Base-by-base conservation (phyloP, 2,797 vertebrate species). In the Etheostoma nigrum region DNA sequence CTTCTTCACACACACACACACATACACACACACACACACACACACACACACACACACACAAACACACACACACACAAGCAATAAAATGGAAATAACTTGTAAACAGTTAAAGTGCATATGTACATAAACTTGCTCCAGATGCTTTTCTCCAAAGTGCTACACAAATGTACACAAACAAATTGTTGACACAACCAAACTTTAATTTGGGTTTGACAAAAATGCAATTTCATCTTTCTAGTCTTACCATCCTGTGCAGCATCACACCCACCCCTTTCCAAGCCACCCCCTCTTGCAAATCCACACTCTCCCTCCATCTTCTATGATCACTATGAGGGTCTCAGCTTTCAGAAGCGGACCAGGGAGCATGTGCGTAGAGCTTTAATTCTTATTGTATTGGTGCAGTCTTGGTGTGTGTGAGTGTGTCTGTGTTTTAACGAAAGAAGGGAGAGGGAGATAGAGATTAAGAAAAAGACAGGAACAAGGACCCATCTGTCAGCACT, bases 401-500 rank as follows among this genome's bases (percentile, higher is more conserved):
- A 91, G 91, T 93, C 91, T 94, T 89, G 83, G 91, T 93, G 92
- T 93, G 93, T 89, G 93, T 83, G 88, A 86, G 92, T 92, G 94
- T 91, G 89, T 91, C 87, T 90, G 88, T 91, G 93, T 93, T 93
- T 94, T 88, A 91, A 92, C 86, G 72, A 91, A 88, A 84, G 93
- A 93, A 40, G 88, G 86, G 91, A 91, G 91, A 90, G 80, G 83
- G 90, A 92, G 90, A 92, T 86, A 87, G 90, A 91, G 89, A 92
- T 89, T 88, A 93, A 93, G 92, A 93, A 93, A 92, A 92, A 91
- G 93, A 94, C 92, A 93, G 93, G 80, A 94, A 95, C 94, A 95
- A 95, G 94, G 94, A 95, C 95, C 95, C 95, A 96, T 96, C 95
- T 96, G 95, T 95, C 94, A 95, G 94, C 90, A 85, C 88, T 91